These are phyloP conservation scores for Aphis craccivora DNA, from an alignment of 1,140 invertebrate genomes.

Conservation along the genomic window DNA sequence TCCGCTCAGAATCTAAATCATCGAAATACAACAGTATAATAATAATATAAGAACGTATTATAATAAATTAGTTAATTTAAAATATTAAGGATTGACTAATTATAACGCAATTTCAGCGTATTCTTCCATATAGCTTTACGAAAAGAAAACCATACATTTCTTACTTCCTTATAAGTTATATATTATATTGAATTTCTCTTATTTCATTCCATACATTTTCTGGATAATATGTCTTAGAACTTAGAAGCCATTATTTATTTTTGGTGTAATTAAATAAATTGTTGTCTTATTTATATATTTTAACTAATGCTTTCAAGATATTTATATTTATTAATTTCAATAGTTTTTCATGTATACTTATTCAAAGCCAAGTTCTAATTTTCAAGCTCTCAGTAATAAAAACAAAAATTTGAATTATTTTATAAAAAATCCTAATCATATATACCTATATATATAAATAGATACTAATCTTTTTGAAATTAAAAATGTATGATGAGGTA, in stretches of 20 bases:
- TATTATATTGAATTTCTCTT: neutral
- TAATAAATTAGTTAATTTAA: neutral
- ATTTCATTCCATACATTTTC: neutral
- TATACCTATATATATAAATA: neutral
- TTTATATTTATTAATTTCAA: neutral
- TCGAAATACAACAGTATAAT: neutral
- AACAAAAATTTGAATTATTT: neutral
- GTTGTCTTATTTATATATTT: neutral
- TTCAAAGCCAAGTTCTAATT: neutral
- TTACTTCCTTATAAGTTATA: neutral
- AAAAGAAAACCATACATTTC: neutral
- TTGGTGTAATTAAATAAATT: neutral
- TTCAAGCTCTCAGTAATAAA: neutral
- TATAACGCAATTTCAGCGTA: neutral
- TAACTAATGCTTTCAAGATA: neutral
- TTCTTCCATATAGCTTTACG: neutral
- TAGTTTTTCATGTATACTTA: neutral
- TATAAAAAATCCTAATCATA: neutral
- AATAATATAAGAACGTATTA: neutral
- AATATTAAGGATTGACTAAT: neutral
- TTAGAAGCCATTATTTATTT: neutral
- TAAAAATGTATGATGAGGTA: neutral
- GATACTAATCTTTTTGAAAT: neutral
- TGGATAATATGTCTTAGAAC: neutral
- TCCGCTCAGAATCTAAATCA: too few species aligned